phyloP scores from a whole-genome alignment of 2,888 invertebrate species.

The Spilarctia lutea region DNA sequence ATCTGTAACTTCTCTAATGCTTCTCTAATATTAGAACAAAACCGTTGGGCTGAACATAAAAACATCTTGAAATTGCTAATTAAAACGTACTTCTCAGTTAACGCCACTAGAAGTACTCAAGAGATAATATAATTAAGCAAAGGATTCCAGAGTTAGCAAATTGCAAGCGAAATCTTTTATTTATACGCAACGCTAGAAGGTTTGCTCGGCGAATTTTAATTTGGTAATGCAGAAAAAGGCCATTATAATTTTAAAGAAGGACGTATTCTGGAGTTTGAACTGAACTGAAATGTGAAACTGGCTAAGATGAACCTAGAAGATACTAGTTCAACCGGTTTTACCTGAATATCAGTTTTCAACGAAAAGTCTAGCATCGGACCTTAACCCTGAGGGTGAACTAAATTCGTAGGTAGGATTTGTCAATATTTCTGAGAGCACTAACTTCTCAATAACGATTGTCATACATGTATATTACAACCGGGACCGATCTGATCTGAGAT shows the following conservation, averaged over 20 bases:
- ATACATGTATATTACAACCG: too few relatives aligned
- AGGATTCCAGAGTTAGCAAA: slow-evolving; percentile 72
- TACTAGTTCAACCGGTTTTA: too few relatives aligned
- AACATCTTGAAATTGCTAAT: slow-evolving; percentile 57
- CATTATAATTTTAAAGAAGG: slow-evolving; percentile 60
- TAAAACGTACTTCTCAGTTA: slow-evolving; percentile 66
- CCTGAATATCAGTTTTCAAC: too few relatives aligned
- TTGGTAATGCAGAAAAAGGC: slow-evolving; percentile 66
- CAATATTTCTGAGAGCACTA: too few relatives aligned
- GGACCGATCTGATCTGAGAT: too few relatives aligned
- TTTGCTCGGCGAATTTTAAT: slow-evolving; percentile 77
- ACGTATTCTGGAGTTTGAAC: slow-evolving; percentile 34
- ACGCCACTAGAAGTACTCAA: slow-evolving; percentile 56
- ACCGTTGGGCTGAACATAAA: slow-evolving; percentile 25
- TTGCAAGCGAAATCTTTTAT: slow-evolving; percentile 70
- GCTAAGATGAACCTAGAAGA: too few relatives aligned
- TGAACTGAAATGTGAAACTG: not conserved
- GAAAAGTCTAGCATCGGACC: too few relatives aligned
- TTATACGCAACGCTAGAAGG: slow-evolving; percentile 67
- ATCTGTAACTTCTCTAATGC: slow-evolving; percentile 1
- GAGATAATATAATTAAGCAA: slow-evolving; percentile 73
- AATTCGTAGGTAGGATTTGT: too few relatives aligned
- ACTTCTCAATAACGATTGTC: too few relatives aligned
- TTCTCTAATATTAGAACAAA: not conserved
- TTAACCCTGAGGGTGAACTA: too few relatives aligned